These are phyloP conservation scores for Keiferia lycopersicella DNA, from an alignment of 2,888 invertebrate genomes.

Conservation along the genomic window DNA sequence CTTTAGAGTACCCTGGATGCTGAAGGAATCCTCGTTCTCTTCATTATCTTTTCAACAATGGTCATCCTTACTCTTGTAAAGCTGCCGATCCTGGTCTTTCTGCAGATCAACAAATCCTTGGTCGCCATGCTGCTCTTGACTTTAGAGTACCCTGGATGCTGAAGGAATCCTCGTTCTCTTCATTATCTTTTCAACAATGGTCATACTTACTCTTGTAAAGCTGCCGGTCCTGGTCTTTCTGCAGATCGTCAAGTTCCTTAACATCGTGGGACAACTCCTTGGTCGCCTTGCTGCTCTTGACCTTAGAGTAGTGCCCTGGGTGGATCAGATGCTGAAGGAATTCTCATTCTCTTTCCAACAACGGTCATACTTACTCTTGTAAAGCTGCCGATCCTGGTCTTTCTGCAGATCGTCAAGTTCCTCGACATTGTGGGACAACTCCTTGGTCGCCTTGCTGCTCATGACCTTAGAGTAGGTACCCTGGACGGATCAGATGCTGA, in stretches of 20 bases:
- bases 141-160: conserved; percentile 68
- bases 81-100: conserved; percentile 75
- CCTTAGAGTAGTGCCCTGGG: conserved; percentile 69
- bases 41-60: too few relatives aligned
- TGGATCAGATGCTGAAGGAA: too few relatives aligned
- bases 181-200: too few relatives aligned
- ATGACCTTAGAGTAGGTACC: conserved; percentile 72
- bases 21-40: too few relatives aligned
- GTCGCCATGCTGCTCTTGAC: conserved; percentile 67
- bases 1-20: conserved; percentile 66
- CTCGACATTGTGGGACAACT: conserved; percentile 84
- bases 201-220: conserved; percentile 68
- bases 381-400: conserved; percentile 75
- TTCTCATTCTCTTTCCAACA: too few relatives aligned
- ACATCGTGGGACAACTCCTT: conserved; percentile 83
- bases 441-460: conserved; percentile 67
- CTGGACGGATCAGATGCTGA: too few relatives aligned
- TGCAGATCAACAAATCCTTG: conserved; percentile 83
- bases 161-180: too few relatives aligned
- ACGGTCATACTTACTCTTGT: conserved; percentile 60
- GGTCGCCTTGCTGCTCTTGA: conserved; percentile 66
- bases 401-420: conserved; percentile 88
- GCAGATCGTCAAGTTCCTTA: conserved; percentile 88
- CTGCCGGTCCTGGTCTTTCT: conserved; percentile 78
- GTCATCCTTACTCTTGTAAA: conserved; percentile 69